Base-by-base conservation (phyloP, 2,888 invertebrate species). In the Monopis laevigella region DNA sequence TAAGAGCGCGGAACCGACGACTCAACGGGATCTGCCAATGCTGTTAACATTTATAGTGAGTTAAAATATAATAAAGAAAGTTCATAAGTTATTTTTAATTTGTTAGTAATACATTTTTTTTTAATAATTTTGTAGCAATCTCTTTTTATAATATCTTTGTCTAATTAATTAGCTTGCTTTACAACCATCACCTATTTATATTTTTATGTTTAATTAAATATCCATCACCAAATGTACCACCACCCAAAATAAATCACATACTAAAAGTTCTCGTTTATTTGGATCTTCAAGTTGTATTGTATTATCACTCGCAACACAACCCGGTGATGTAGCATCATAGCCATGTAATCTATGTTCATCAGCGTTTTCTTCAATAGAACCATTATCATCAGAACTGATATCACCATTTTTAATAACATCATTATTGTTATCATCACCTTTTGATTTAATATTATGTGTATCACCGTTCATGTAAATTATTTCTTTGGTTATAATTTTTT, bases 1-100 rank as follows among this genome's bases (percentile, higher is more conserved):
- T 98, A 24, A 98, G 65, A 0, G 98, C 88, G 21, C 98, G 84
- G 65, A 98, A 98, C 48, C 95, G 84, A 58, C 93, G 93, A 55
- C 97, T 97, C 39, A 98, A 64, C 0, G 96, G 95, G 41, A 98
- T 96, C 74, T 98, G 98, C 98, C 98, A 98, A 59, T 98, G 97
- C 95, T 95, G 62, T 10, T n/a, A n/a, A n/a, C n/a, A n/a, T n/a
- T n/a, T n/a, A n/a, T n/a, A n/a, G n/a, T n/a, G n/a, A n/a, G n/a
- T n/a, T n/a, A n/a, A n/a, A n/a, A n/a, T n/a, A n/a, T n/a, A n/a
- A n/a, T n/a, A n/a, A n/a, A n/a, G n/a, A n/a, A n/a, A n/a, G n/a
- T n/a, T n/a, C n/a, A n/a, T n/a, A n/a, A n/a, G n/a, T n/a, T n/a
- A n/a, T n/a, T n/a, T n/a, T n/a, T n/a, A n/a, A n/a, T n/a, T n/a